These are phyloP conservation scores for Tetragonula carbonaria DNA, from an alignment of 2,888 invertebrate genomes.

Conservation along the genomic window DNA sequence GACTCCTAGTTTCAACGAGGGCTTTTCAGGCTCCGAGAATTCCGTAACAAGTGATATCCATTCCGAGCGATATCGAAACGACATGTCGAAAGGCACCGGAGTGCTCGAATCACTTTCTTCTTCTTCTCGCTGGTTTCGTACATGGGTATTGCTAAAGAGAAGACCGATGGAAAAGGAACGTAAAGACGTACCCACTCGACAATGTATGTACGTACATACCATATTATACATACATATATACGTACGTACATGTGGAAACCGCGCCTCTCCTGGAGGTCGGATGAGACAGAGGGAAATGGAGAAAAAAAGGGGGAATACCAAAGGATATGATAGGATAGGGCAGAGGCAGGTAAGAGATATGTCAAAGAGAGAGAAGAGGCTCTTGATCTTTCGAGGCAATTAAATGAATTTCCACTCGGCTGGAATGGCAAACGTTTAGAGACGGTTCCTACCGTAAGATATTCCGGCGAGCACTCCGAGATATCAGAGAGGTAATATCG, in stretches of 20 bases:
- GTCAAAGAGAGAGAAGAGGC: conserved; percentile 57
- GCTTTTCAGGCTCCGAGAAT: too few species aligned
- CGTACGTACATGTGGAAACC: conserved; percentile 18
- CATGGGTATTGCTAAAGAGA: neutral
- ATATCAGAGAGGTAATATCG: conserved; percentile 73
- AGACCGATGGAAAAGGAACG: neutral
- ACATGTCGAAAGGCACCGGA: neutral
- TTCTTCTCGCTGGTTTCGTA: neutral
- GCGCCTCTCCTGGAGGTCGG: conserved; percentile 21
- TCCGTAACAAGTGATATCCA: too few species aligned
- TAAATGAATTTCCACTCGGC: conserved; percentile 75
- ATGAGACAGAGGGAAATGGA: neutral
- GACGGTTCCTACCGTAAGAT: conserved; percentile 72
- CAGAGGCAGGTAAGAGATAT: conserved; percentile 18
- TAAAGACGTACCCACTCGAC: conserved; percentile 21
- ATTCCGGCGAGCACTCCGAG: conserved; percentile 69
- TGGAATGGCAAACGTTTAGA: conserved; percentile 76
- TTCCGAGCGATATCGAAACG: neutral
- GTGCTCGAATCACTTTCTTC: conserved; percentile 3
- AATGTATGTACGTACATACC: conserved; percentile 2
- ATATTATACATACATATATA: neutral
- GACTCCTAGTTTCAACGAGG: too few species aligned
- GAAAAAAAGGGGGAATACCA: neutral
- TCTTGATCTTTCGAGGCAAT: conserved; percentile 74
- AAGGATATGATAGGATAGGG: neutral